Base-by-base conservation (phyloP, 2,797 vertebrate species). In the Syncerus caffer region DNA sequence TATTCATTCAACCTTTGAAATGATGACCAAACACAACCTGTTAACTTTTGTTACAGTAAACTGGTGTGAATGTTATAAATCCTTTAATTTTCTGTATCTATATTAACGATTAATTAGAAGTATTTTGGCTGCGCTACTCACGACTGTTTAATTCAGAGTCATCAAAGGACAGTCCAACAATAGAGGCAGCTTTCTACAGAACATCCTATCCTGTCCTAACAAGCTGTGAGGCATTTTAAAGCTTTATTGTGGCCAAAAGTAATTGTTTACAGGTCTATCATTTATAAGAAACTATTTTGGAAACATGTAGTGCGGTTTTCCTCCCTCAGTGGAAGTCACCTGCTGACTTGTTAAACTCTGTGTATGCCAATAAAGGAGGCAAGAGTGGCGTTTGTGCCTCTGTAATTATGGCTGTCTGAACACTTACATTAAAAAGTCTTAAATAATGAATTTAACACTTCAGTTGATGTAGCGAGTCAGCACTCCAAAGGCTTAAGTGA, bases 321-420 rank as follows among this genome's bases (percentile, higher is more conserved):
- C 27, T 97, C 88, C 80, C 85, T 92, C 55, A 50, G 45, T 50
- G 74, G 58, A 92, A 79, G 93, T 93, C 64, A 85, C 89, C 78
- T 98, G 96, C 96, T 97, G 95, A 95, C 91, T 45, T 85, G 85
- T n/a, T 89, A 88, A 71, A 95, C 64, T 90, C 51, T 74, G 38
- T 42, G 5, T 29, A 85, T 92, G 94, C 95, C 88, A 96, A 53
- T 96, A 96, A 96, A 97, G 64, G 82, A 93, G 27, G 86, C n/a
- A 53, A 12, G 2, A 1, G 15, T 62, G 60, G 87, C 79, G 15
- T 86, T 38, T 89, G 86, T 29, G 86, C 58, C 95, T 58, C 94
- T 89, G 3, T 83, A 97, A 90, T 98, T 96, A 86, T 0, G 85
- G 93, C 45, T 96, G 79, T 16, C 29, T 79, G 93, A 88, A 87